Base-by-base conservation (phyloP, 2,888 invertebrate genomes). In the Abrostola triplasia region DNA sequence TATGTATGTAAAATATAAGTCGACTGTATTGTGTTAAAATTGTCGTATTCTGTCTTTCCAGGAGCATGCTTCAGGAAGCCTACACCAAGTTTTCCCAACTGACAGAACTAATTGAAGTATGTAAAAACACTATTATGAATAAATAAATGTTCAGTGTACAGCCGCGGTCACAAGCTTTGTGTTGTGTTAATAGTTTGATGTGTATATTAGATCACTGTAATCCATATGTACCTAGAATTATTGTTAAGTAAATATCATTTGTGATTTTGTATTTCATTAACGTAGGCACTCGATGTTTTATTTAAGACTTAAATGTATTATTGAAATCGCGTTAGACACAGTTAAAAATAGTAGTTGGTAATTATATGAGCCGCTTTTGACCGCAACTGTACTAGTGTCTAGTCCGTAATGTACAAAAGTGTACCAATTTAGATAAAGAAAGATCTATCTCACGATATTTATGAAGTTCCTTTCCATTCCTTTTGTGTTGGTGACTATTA, bases 1-100 rank as follows among this genome's bases (percentile, higher is more conserved):
- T 24, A 24, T 24, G n/a, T n/a, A n/a, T n/a, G n/a, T n/a, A n/a
- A n/a, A n/a, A n/a, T n/a, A n/a, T n/a, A n/a, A n/a, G n/a, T 41
- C 5, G 11, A 40, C 10, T 8, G 9, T 40, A 40, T 7, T 11
- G 8, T 44, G 11, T 7, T 13, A 7, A 44, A 38, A 36, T 12
- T 0, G 0, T 1, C 0, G 41, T 51, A 24, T 7, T 50, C 53
- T 60, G 12, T 59, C 0, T 57, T 90, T 88, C 0, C 91, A 94
- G 94, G 76, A 88, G 87, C 70, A 92, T 94, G 93, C 83, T 94
- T 0, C 91, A 91, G 62, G 93, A 93, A 73, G 94, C 93, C 0
- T 83, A 82, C 71, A 76, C 80, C 44, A 94, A 93, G 78, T 92
- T 94, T 78, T 71, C 88, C 0, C 91, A 90, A 52, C 77, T 94